Base-by-base conservation (phyloP, 2,113 vertebrate genomes). In the Psittacula cyanocephala region DNA sequence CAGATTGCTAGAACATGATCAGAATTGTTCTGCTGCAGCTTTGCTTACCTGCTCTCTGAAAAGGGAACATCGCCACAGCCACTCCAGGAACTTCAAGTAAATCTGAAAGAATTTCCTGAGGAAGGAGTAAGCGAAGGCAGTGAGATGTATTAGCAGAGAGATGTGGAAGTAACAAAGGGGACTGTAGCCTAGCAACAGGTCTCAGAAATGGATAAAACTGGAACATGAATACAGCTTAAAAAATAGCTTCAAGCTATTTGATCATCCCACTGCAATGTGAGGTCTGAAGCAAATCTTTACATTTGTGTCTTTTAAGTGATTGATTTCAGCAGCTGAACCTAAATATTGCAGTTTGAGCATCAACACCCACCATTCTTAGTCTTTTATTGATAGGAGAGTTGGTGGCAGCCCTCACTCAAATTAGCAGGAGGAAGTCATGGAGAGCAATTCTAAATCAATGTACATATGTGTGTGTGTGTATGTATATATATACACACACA, bases 181-280 rank as follows among this genome's bases (percentile, higher is more conserved):
- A 23, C 62, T 76, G 85, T 97, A 97, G 90, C 97, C 95, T 97
- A 97, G 97, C 96, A 97, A 98, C 96, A 95, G 91, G 96, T 95
- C 97, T 86, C 86, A 78, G 74, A 88, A 92, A 83, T 64, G 65
- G 15, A 86, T 67, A 91, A 91, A 93, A 43, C 13, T 35, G 35
- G 69, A 94, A 71, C 68, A 78, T 49, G 83, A 94, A 83, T 83
- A 86, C 70, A 87, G 93, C 81, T 95, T 81, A 65, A 96, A 96
- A 96, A 92, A 87, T 41, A 91, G 55, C 90, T 75, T 14, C 72
- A 33, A 68, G 93, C 76, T 63, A 49, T 91, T 88, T 69, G 84
- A 74, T 96, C 86, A 81, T 88, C 78, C 72, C 85, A 33, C 71
- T 68, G 49, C 68, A 91, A 24, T 44, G 47, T 28, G 27, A 80